phyloP scores from a whole-genome alignment of 2,888 invertebrate genomes.

The Philopedon plagiatum region DNA sequence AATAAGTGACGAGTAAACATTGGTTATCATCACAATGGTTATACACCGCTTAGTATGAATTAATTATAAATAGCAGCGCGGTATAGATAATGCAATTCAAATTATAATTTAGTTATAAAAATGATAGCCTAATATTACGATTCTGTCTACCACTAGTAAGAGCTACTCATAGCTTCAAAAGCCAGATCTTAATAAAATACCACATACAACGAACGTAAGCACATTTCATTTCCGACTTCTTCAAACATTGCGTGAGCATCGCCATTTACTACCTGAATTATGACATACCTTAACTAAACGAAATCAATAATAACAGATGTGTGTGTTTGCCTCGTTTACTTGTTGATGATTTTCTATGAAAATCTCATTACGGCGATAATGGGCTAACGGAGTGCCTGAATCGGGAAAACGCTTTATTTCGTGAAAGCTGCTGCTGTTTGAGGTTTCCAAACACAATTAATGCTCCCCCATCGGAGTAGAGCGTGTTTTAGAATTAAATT shows the following conservation, averaged over 20 bases:
- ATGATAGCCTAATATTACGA: no score
- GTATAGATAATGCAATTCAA: no score
- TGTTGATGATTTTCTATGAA: constrained; percentile 14
- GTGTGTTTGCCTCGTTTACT: neutral
- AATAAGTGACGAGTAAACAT: no score
- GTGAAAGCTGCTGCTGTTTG: neutral
- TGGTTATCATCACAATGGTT: no score
- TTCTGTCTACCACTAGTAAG: no score
- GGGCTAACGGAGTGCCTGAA: constrained; percentile 6
- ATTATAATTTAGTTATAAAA: no score
- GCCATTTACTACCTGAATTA: neutral
- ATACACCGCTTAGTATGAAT: no score
- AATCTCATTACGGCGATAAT: constrained; percentile 17
- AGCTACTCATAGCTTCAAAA: no score
- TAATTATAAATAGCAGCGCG: no score
- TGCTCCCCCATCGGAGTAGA: constrained; percentile 9
- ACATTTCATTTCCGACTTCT: no score
- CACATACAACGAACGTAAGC: no score
- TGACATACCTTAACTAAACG: neutral
- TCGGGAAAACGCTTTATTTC: constrained; percentile 4
- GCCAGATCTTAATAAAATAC: no score
- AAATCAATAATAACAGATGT: constrained; percentile 4
- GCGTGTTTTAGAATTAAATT: constrained; percentile 33
- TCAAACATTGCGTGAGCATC: neutral
- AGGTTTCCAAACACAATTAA: constrained; percentile 28